Conservation (phyloP, 2,113 vertebrate species). For the Cyprinodon tularosa region DNA sequence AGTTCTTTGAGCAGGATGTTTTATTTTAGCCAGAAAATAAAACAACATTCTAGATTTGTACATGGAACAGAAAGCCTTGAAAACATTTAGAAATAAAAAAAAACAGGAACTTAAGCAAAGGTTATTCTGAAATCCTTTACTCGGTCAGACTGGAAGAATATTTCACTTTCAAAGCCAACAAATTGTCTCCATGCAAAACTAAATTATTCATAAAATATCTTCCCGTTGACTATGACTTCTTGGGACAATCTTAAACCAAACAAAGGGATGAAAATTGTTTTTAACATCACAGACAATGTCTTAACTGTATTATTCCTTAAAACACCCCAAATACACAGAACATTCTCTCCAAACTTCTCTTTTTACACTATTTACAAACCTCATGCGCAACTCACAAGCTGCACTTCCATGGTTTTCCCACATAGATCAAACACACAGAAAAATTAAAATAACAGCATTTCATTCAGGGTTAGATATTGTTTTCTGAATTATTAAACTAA, state of each 20-base stretch:
- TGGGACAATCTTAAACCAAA: background rate
- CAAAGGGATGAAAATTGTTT: background rate
- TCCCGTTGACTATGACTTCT: background rate
- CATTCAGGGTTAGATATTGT: background rate
- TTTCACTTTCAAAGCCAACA: background rate
- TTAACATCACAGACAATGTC: too few relatives aligned
- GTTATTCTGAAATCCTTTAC: background rate
- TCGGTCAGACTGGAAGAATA: background rate
- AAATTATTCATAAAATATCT: background rate
- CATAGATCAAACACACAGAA: background rate
- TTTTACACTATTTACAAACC: background rate
- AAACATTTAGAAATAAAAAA: background rate
- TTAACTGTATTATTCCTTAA: background rate
- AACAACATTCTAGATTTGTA: background rate
- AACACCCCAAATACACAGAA: background rate
- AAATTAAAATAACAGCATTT: background rate
- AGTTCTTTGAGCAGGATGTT: background rate
- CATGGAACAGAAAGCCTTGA: background rate
- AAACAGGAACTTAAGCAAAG: background rate
- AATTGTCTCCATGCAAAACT: background rate
- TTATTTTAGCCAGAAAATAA: background rate
- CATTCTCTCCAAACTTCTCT: background rate
- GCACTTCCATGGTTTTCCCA: background rate
- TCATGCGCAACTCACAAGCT: background rate
- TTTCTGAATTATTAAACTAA: slow-evolving; percentile 16